A percentile compares a stretch with the other conserved stretches of the same genome.
These are phyloP conservation scores for Silurus meridionalis DNA, from an alignment of 2,113 vertebrate species.

Conservation along the genomic window DNA sequence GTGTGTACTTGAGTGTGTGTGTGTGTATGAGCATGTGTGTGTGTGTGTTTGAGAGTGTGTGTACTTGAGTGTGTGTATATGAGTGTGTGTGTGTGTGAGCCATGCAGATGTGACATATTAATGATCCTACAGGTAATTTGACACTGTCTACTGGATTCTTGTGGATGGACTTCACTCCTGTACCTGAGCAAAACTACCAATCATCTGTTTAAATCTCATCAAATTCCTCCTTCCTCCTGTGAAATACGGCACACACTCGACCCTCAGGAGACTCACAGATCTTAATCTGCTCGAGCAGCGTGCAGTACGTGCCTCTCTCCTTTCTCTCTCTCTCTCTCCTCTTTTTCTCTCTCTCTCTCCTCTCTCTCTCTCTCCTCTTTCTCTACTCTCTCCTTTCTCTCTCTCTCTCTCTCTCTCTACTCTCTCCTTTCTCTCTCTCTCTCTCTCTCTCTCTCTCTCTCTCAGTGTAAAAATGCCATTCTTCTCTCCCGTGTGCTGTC, in stretches of 20 bases:
- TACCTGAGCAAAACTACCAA: no score
- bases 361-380: background rate
- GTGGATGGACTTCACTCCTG: no score
- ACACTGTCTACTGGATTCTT: no score
- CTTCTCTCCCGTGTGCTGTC: slow-evolving; percentile 87
- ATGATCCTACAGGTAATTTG: no score
- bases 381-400: slow-evolving; percentile 16
- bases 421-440: background rate
- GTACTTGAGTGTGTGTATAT: background rate
- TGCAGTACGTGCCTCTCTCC: slow-evolving; percentile 16
- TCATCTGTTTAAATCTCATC: no score
- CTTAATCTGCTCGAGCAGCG: slow-evolving; percentile 43
- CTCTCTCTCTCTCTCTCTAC: slow-evolving; percentile 4
- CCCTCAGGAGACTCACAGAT: slow-evolving; percentile 29
- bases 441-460: background rate
- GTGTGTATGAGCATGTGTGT: no score
- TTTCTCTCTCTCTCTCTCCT: background rate
- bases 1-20: no score
- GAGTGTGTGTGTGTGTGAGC: slow-evolving; percentile 25
- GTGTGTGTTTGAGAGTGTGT: no score
- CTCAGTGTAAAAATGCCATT: slow-evolving; percentile 84
- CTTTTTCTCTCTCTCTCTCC: background rate
- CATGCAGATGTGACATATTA: no score
- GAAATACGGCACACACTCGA: background rate
- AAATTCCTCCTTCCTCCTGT: no score